These are phyloP conservation scores for Agrilus planipennis DNA, from an alignment of 1,140 invertebrate genomes.

Conservation along the genomic window DNA sequence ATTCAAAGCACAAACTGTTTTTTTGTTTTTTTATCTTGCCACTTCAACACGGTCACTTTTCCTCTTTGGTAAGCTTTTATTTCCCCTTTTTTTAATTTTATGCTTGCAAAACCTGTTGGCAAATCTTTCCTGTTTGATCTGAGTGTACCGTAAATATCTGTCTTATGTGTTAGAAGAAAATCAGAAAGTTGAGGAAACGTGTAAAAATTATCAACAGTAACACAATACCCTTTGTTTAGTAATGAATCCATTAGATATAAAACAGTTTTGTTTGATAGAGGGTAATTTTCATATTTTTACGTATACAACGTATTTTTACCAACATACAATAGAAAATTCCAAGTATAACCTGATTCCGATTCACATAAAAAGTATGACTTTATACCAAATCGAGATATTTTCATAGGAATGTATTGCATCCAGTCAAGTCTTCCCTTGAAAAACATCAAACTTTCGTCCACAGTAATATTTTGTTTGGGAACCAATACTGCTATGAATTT, in stretches of 20 bases:
- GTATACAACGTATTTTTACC: not conserved
- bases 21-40: conserved; percentile 1
- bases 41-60: not conserved
- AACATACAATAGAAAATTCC: not conserved
- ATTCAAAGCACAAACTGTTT: too few relatives aligned
- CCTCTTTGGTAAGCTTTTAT: not conserved
- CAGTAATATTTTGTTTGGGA: not conserved
- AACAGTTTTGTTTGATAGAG: not conserved
- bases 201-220: not conserved
- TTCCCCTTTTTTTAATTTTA: not conserved
- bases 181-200: too few relatives aligned
- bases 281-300: not conserved
- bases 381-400: not conserved
- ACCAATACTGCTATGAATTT: not conserved
- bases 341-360: not conserved
- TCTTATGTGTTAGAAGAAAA: not conserved
- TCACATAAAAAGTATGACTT: conserved; percentile 3
- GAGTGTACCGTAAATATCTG: not conserved
- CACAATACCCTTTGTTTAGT: not conserved
- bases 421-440: conserved; percentile 1
- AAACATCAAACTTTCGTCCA: not conserved
- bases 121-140: not conserved
- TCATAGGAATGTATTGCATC: not conserved
- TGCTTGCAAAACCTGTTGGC: not conserved
- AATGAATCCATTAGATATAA: not conserved